Percentiles rank a stretch among this genome's conserved stretches.
Conservation (phyloP, 2,888 invertebrate species). For the Drosophila greeni region DNA sequence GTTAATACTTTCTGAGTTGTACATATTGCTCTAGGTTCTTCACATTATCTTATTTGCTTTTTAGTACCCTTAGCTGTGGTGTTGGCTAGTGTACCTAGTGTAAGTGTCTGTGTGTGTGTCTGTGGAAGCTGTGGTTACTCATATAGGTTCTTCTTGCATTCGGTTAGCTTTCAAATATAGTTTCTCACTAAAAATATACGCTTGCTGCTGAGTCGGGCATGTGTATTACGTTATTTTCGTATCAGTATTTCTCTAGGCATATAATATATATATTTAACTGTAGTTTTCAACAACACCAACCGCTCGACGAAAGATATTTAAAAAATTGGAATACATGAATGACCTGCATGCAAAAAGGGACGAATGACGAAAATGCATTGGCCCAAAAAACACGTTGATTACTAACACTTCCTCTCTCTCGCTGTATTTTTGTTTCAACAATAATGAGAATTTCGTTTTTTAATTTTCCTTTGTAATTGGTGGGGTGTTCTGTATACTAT, state of each 20-base stretch:
- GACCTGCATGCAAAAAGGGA: constrained; percentile 62
- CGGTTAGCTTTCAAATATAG: constrained; percentile 47
- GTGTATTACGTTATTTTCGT: constrained; percentile 28
- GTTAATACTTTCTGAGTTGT: constrained; percentile 50
- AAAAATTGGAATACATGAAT: constrained; percentile 54
- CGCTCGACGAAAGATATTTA: constrained; percentile 51
- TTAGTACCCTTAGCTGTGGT: constrained; percentile 46
- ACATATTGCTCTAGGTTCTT: constrained; percentile 57
- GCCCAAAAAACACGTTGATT: constrained; percentile 51
- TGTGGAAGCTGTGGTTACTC: constrained; percentile 41
- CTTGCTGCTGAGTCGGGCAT: constrained; percentile 36
- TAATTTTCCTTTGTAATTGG: constrained; percentile 55
- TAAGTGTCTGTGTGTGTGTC: constrained; percentile 12
- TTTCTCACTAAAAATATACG: constrained; percentile 62
- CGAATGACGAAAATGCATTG: constrained; percentile 53
- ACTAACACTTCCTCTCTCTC: constrained; percentile 21
- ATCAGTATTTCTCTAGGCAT: constrained; percentile 41
- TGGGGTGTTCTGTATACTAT: constrained; percentile 64
- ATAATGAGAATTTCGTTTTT: constrained; percentile 39
- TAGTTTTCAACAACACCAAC: constrained; percentile 60
- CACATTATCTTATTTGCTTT: constrained; percentile 26
- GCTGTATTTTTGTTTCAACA: constrained; percentile 19
- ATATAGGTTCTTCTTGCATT: constrained; percentile 33
- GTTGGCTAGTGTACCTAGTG: neutral
- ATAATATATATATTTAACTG: constrained; percentile 53